These are phyloP conservation scores for Psittacula echo DNA, from an alignment of 2,797 vertebrate species.

Conservation along the genomic window DNA sequence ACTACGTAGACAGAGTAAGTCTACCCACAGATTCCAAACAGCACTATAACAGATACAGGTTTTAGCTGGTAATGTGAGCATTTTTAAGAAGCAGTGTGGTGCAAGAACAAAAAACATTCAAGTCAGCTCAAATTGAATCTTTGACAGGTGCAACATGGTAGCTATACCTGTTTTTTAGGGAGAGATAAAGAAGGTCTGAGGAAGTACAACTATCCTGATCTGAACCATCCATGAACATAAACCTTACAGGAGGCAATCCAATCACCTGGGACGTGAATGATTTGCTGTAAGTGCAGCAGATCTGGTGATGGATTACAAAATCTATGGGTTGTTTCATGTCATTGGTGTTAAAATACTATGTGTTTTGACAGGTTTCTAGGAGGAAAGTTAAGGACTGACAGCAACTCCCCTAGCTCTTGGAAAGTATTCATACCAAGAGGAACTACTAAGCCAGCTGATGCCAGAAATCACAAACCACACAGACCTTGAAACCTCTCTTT, in stretches of 20 bases:
- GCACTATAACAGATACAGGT: not conserved
- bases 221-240: not conserved
- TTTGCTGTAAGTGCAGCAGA: not conserved
- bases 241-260: rapidly evolving
- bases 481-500: not conserved
- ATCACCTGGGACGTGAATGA: not conserved
- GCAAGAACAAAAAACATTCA: not conserved
- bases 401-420: not conserved
- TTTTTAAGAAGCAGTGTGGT: not conserved
- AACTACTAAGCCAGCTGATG: not conserved
- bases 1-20: not conserved
- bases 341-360: not conserved
- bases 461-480: not conserved
- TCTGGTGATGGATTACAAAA: not conserved
- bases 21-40: not conserved
- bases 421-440: not conserved
- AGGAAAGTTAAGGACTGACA: not conserved
- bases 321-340: not conserved
- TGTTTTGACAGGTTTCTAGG: not conserved
- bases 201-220: not conserved
- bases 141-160: not conserved
- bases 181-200: not conserved
- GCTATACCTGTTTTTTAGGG: not conserved
- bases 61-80: not conserved
- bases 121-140: not conserved